phyloP scores from a whole-genome alignment of 2,888 invertebrate genomes.

The Ditylenchus weischeri region DNA sequence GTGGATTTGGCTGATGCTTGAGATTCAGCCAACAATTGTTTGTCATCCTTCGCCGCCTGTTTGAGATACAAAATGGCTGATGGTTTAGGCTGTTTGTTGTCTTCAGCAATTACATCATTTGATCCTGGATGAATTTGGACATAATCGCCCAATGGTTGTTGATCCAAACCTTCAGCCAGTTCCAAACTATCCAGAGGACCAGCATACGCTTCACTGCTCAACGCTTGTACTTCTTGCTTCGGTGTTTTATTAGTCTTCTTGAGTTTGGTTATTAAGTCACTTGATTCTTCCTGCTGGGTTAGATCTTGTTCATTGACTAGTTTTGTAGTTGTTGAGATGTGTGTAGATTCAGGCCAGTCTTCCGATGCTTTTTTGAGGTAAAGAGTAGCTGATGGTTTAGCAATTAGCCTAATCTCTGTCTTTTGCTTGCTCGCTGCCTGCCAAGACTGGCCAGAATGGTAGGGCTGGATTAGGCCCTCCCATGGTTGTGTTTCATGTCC shows the following conservation, averaged over 20 bases:
- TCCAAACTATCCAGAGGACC: not conserved
- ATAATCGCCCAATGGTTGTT: not conserved
- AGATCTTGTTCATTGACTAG: too few relatives aligned
- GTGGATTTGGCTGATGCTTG: too few relatives aligned
- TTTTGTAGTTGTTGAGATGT: too few relatives aligned
- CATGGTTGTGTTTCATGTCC: not conserved
- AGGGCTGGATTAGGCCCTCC: not conserved
- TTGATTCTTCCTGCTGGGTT: too few relatives aligned
- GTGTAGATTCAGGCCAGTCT: too few relatives aligned
- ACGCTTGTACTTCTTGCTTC: too few relatives aligned
- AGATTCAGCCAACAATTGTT: too few relatives aligned
- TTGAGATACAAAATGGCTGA: not conserved
- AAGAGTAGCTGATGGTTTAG: not conserved
- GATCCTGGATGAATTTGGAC: not conserved
- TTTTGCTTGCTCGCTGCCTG: too few relatives aligned
- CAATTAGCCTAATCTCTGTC: too few relatives aligned
- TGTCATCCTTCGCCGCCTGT: not conserved
- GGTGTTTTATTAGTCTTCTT: too few relatives aligned
- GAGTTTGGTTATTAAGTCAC: too few relatives aligned
- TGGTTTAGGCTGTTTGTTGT: not conserved
- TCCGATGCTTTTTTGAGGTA: too few relatives aligned
- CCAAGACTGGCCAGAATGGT: not conserved
- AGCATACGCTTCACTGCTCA: not conserved
- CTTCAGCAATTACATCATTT: not conserved
- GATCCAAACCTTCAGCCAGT: not conserved